Conservation (phyloP, 2,797 vertebrate genomes). For the Sardinella longiceps region DNA sequence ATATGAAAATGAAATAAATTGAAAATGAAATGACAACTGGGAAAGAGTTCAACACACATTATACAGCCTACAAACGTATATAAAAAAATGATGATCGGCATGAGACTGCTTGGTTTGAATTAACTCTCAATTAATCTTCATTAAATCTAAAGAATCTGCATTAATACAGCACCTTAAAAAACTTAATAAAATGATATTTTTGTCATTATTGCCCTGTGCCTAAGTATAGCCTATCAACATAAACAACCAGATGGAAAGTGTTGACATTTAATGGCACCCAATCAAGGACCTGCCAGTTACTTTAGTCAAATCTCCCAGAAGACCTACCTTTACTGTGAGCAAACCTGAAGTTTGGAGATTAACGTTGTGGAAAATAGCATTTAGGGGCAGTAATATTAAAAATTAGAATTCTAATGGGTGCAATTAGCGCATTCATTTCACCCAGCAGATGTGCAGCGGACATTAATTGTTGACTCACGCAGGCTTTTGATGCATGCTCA, state of each 20-base stretch:
- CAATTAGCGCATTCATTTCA: conserved; percentile 56
- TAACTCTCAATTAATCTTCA: neutral
- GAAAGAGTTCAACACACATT: no score
- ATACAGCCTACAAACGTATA: no score
- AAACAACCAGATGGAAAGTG: conserved; percentile 27
- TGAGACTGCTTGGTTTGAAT: neutral
- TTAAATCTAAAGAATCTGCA: neutral
- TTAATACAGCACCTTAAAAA: conserved; percentile 25
- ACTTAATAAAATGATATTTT: conserved; percentile 17
- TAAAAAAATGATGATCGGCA: no score
- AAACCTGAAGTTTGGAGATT: conserved; percentile 49
- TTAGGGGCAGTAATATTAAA: conserved; percentile 49
- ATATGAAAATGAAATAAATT: no score
- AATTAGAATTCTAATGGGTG: conserved; percentile 40
- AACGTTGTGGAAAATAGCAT: conserved; percentile 49
- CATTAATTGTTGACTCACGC: conserved; percentile 45
- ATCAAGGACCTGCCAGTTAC: conserved; percentile 27
- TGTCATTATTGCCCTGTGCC: neutral
- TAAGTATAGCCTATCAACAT: neutral
- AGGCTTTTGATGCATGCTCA: conserved; percentile 41
- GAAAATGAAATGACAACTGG: no score
- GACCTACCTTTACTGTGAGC: conserved; percentile 27
- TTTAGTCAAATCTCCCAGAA: conserved; percentile 21
- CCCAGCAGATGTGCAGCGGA: conserved; percentile 47
- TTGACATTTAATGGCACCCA: conserved; percentile 27